Evolutionary conservation across 2,888 invertebrate genomes (phyloP), one percentile per base, ranked within the genome.

Genomic region (Argyresthia goedartella): DNA sequence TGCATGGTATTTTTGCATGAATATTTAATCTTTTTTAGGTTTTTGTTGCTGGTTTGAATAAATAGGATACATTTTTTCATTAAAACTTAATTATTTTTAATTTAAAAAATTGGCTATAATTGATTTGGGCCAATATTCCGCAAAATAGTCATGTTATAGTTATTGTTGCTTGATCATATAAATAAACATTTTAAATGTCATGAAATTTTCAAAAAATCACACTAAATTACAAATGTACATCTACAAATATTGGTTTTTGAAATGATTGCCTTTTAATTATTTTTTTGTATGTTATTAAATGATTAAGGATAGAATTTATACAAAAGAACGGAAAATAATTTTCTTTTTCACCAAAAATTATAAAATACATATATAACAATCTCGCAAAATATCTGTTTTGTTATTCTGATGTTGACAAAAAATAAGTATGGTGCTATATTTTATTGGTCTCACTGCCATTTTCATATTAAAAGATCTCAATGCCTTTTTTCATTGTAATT

Each of bases 1-100:
- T 1, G 65, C 61, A 63, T 64, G 65, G 7, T 51, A 56, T 14
- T 4, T 43, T 43, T 43, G 43, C 43, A 14, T 14, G 43, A 4
- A 4, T 10, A 39, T 39, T 11, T 39, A 11, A 39, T 4, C 10
- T n/a, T 39, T 39, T n/a, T 11, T 11, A 7, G n/a, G 11, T 39
- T 39, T 39, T n/a, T 2, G 39, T 11, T 10, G 10, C 3, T 10
- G 1, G 4, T 39, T 4, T 25, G 2, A 25, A 3, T 3, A 11
- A 39, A 3, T n/a, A 11, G 8, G 10, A 7, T 36, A 7, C 9
- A 36, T 36, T 36, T 39, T 4, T n/a, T 7, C 10, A 39, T 39
- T n/a, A n/a, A 39, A 39, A 39, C 10, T 39, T 11, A 39, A 39
- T 39, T 10, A 39, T 10, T 39, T 4, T 39, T 39, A 3, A 11